phyloP scores from a whole-genome alignment of 1,140 invertebrate genomes.

The Eumeta japonica region DNA sequence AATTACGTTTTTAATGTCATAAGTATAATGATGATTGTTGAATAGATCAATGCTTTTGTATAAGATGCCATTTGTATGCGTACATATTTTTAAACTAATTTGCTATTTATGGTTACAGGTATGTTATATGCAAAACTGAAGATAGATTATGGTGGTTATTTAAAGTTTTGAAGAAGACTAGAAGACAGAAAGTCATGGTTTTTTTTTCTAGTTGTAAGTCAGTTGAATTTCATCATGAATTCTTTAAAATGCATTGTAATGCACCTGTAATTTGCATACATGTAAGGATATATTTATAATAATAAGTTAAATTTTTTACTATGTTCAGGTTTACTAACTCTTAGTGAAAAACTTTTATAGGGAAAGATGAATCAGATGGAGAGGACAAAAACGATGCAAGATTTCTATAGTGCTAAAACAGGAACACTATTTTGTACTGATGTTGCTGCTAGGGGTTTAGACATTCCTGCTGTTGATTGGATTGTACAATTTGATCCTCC shows the following conservation, averaged over 20 bases:
- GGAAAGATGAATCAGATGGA: constrained; percentile 82
- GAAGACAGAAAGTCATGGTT: constrained; percentile 82
- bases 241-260: constrained; percentile 35
- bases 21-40: too few species aligned
- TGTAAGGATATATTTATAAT: too few species aligned
- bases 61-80: too few species aligned
- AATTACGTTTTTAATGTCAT: too few species aligned
- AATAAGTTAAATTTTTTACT: too few species aligned
- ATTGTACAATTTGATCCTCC: constrained; percentile 96
- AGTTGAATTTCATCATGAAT: constrained; percentile 68
- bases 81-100: constrained; percentile 5
- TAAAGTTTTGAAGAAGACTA: constrained; percentile 75
- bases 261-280: constrained; percentile 67
- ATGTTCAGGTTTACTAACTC: too few species aligned
- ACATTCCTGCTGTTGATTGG: constrained; percentile 95
- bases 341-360: constrained; percentile 40
- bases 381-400: constrained; percentile 68
- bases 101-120: constrained; percentile 47
- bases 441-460: constrained; percentile 90
- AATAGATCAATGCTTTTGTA: too few species aligned
- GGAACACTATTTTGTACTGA: constrained; percentile 92
- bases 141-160: constrained; percentile 77
- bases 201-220: constrained; percentile 84
- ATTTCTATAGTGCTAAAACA: constrained; percentile 68
- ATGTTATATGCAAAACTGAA: constrained; percentile 76